Conservation (phyloP, 1,140 invertebrate genomes). For the Drosophila bifasciata region DNA sequence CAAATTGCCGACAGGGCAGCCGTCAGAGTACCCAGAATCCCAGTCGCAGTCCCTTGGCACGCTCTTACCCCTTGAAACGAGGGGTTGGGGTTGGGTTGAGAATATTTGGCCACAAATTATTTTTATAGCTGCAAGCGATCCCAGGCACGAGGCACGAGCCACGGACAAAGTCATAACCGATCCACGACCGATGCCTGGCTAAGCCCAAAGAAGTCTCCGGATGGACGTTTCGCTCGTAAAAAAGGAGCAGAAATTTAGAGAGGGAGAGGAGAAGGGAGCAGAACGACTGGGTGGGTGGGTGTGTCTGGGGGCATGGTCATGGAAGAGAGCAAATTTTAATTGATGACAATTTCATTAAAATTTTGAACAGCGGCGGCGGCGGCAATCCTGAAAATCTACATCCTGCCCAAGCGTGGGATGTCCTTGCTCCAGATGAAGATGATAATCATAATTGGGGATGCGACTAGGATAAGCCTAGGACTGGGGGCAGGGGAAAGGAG, state of each 20-base stretch:
- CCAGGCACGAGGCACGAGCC: constrained; percentile 64
- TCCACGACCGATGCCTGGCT: constrained; percentile 22
- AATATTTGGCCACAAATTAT: constrained; percentile 77
- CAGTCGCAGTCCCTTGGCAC: constrained; percentile 3
- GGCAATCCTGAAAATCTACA: constrained; percentile 61
- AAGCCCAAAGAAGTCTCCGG: constrained; percentile 58
- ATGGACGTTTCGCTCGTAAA: constrained; percentile 71
- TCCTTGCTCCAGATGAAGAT: constrained; percentile 21
- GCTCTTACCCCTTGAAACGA: constrained; percentile 47
- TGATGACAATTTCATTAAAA: constrained; percentile 83
- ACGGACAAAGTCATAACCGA: constrained; percentile 67
- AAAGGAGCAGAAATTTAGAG: constrained; percentile 21
- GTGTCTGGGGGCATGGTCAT: constrained; percentile 54
- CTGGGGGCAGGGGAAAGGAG: constrained; percentile 1
- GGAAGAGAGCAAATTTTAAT: constrained; percentile 76
- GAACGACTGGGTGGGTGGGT: constrained; percentile 51
- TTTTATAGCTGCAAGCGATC: constrained; percentile 75
- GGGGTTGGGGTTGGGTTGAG: constrained; percentile 20
- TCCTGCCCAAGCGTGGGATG: constrained; percentile 46
- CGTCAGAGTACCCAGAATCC: constrained; percentile 30
- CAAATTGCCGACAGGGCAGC: constrained; percentile 75
- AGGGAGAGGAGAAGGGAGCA: constrained; percentile 3
- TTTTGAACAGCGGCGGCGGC: constrained; percentile 23
- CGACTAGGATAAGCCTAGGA: too few species aligned
- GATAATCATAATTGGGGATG: constrained; percentile 26